Base-by-base conservation (phyloP, 2,888 invertebrate species). In the Nebria salina region DNA sequence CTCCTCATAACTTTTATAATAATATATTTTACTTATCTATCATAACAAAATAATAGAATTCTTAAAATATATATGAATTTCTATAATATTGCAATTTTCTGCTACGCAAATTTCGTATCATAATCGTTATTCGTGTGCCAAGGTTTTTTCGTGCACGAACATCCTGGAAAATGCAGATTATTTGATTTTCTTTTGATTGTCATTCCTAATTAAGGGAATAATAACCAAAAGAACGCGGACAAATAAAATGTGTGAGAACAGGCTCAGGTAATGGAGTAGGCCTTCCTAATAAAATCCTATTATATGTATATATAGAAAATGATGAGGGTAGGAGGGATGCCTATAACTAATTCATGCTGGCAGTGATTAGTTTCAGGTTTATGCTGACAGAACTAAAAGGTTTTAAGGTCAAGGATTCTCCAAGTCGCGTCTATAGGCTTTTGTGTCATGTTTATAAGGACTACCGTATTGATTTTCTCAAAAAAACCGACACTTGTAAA, bases 371-470 rank as follows among this genome's bases (percentile, higher is more conserved):
- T 54, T 54, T 54, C 54, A 54, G 54, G 0, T 54, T 54, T 42
- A 54, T 54, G 75, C 80, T 80, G 80, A 72, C 80, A 75, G 70
- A 34, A 42, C 54, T 70, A 20, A 73, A 73, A 78, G 72, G 78
- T 80, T 80, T 80, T 80, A 80, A 80, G 80, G 80, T 80, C 80
- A 80, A 80, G 80, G 80, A 80, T 80, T 13, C 64, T 65, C 11
- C 13, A 64, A 20, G 70, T 15, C 34, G 20, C 8, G 54, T 54
- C 54, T 8, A 7, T 13, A 13, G 54, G 54, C 54, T 11, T 54
- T 54, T 54, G 54, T 54, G 54, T 13, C 54, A 13, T 54, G 54
- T 54, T 54, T 54, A 54, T 54, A 54, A 13, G 54, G 54, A 54
- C 13, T 54, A 8, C 54, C 13, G 54, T 54, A 54, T 54, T 54